Percentiles rank a stretch among this genome's conserved stretches.
phyloP scores from a whole-genome alignment of 2,113 vertebrate species.

The Prochilodus magdalenae region DNA sequence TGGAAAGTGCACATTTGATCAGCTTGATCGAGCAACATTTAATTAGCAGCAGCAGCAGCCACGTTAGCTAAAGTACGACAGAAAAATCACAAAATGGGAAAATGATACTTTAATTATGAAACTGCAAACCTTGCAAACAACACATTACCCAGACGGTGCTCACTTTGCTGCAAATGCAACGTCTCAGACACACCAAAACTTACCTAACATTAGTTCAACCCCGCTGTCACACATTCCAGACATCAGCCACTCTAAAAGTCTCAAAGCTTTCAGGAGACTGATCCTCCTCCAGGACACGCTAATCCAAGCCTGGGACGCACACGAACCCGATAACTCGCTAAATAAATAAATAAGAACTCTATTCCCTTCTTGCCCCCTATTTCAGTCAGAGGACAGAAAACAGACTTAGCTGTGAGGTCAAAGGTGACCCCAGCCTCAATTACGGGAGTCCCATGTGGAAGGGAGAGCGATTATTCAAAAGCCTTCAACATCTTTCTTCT shows the following conservation, averaged over 20 bases:
- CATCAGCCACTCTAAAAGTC: background rate
- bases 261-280: background rate
- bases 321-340: conserved; percentile 7
- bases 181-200: background rate
- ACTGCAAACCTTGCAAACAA: background rate
- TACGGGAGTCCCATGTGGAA: conserved; percentile 25
- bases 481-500: conserved; percentile 36
- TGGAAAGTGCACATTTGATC: background rate
- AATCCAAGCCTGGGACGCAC: conserved; percentile 10
- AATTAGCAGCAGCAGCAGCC: background rate
- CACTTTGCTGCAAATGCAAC: background rate
- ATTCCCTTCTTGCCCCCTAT: background rate
- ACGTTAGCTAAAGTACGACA: background rate
- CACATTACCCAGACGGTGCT: background rate
- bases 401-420: conserved; percentile 21
- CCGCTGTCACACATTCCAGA: conserved; percentile 6
- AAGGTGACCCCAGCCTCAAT: conserved; percentile 42
- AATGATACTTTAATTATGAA: background rate
- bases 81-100: background rate
- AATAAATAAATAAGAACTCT: conserved; percentile 33
- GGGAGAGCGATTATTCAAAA: conserved; percentile 21
- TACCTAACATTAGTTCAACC: background rate
- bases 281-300: background rate
- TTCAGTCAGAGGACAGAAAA: conserved; percentile 39
- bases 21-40: background rate